These are phyloP conservation scores for Trichomycterus rosablanca DNA, from an alignment of 2,113 vertebrate species.

Conservation along the genomic window DNA sequence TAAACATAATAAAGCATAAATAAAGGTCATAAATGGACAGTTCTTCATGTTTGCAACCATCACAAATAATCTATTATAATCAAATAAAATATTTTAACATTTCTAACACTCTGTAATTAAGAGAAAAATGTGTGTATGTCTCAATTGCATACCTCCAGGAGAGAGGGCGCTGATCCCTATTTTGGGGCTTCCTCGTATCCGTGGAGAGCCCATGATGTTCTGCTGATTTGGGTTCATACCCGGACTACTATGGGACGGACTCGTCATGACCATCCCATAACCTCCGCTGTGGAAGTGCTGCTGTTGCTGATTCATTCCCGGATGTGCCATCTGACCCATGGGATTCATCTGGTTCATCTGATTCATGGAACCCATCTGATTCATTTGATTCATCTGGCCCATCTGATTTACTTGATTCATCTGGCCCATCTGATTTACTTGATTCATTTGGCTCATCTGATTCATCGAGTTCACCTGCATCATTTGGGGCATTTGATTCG, in stretches of 20 bases:
- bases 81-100: too few relatives aligned
- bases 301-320: constrained; percentile 68
- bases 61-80: neutral
- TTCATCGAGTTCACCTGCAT: constrained; percentile 41
- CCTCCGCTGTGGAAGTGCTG: constrained; percentile 77
- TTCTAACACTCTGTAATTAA: too few relatives aligned
- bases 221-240: constrained; percentile 78
- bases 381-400: constrained; percentile 34
- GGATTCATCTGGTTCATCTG: constrained; percentile 44
- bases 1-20: constrained; percentile 18
- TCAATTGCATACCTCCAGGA: constrained; percentile 77
- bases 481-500: constrained; percentile 52
- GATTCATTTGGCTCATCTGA: constrained; percentile 33
- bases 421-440: constrained; percentile 35
- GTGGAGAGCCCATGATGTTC: constrained; percentile 86
- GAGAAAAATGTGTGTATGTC: too few relatives aligned
- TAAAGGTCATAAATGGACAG: too few relatives aligned
- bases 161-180: constrained; percentile 88
- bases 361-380: constrained; percentile 50
- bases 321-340: constrained; percentile 62
- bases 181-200: constrained; percentile 88
- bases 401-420: constrained; percentile 47
- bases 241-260: constrained; percentile 83
- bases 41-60: too few relatives aligned
- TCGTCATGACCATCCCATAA: constrained; percentile 83